Base-by-base conservation (phyloP, 2,888 invertebrate genomes). In the Luffia ferchaultella region DNA sequence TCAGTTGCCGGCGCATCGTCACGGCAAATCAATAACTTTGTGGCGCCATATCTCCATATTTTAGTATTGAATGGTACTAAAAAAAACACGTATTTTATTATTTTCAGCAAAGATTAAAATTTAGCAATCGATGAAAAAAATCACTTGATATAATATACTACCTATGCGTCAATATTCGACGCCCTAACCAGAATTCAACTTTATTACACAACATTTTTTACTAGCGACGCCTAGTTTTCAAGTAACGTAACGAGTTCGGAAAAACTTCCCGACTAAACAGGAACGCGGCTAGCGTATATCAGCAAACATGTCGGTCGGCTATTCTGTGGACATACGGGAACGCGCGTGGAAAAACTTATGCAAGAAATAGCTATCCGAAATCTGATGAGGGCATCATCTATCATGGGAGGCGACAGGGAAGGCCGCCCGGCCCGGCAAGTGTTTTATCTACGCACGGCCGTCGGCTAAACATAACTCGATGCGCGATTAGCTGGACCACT, bases 341-440 rank as follows among this genome's bases (percentile, higher is more conserved):
- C 5, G 30, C 30, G 30, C 30, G 30, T 12, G 30, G 30, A 30
- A 30, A 30, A 30, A 30, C 30, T 46, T 46, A 46, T 20, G 46
- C 20, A 72, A 71, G 76, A 75, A 71, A 46, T 47, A 42, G 43
- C 16, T 73, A 74, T 70, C 70, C 70, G 62, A 73, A 79, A 77
- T 76, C 73, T 72, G 71, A 73, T 72, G 71, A 71, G 66, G 62
- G 69, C 63, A 61, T 62, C 72, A 80, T 80, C 77, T 71, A 80
- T 80, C 79, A 79, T 76, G 54, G 56, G 58, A 68, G 62, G 64
- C 67, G 78, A 78, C 77, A 76, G 70, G 72, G 71, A 66, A 63
- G 41, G 72, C 68, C 72, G 70, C 71, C 76, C 73, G 77, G 75
- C 79, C 30, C 5, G 5, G 5, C 30, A 12, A 30, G 30, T 30